Evolutionary conservation across 2,888 invertebrate species (phyloP).

Genomic region (Belgica antarctica): DNA sequence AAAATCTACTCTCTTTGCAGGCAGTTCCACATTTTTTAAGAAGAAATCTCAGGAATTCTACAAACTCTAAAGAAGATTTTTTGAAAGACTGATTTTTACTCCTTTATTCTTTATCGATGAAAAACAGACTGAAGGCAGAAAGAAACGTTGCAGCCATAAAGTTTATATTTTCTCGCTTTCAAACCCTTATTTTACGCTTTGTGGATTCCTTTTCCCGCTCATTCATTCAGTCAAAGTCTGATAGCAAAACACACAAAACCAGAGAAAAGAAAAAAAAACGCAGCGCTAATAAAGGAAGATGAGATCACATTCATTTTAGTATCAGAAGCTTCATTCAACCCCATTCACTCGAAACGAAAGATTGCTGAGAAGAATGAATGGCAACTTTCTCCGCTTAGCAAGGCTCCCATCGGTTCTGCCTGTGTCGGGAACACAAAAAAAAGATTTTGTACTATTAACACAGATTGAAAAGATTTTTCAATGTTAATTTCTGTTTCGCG

Average conservation of each 20-base stretch:
- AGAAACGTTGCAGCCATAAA: neutral
- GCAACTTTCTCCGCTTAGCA: conserved; percentile 10
- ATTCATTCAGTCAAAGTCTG: neutral
- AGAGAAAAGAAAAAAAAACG: neutral
- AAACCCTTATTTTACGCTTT: conserved; percentile 40
- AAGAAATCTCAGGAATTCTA: too few relatives aligned
- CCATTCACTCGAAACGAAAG: conserved; percentile 5
- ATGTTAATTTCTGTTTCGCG: neutral
- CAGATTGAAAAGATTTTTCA: neutral
- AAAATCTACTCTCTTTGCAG: too few relatives aligned
- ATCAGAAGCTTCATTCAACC: conserved; percentile 18
- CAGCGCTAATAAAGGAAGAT: conserved; percentile 9
- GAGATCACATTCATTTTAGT: conserved; percentile 31
- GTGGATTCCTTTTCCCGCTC: conserved; percentile 20
- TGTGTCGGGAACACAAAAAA: conserved; percentile 4
- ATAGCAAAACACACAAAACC: too few relatives aligned
- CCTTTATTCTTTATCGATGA: conserved; percentile 15
- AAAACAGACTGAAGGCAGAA: conserved; percentile 8
- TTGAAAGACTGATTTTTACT: conserved; percentile 11
- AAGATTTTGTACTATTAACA: conserved; percentile 8
- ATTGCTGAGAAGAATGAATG: conserved; percentile 19
- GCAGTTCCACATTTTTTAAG: too few relatives aligned
- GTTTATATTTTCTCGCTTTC: neutral
- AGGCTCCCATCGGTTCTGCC: neutral
- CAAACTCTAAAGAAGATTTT: too few relatives aligned